Conservation (phyloP, 2,113 vertebrate genomes). For the Perca schrenkii region DNA sequence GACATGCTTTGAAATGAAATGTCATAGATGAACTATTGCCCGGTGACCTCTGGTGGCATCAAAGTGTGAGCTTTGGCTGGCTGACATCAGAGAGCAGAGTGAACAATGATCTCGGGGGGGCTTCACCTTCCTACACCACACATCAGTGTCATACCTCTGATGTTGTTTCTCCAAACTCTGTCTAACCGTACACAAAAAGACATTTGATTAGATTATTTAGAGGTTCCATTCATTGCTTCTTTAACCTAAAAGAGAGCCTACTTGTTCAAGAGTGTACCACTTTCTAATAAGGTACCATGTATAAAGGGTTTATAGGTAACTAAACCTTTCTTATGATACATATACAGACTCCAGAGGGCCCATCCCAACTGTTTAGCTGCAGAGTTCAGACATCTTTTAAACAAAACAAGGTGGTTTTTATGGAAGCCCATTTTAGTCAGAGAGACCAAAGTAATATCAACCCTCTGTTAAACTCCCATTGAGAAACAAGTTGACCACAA, state of each 20-base stretch:
- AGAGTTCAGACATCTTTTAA: neutral
- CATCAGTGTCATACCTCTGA: conserved; percentile 30
- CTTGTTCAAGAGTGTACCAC: neutral
- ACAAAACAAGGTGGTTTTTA: too few species aligned
- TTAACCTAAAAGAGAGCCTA: too few species aligned
- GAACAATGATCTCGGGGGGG: conserved; percentile 25
- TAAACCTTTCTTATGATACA: neutral
- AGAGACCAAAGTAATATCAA: neutral
- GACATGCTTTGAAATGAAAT: conserved; percentile 49
- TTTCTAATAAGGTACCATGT: neutral
- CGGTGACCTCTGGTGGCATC: conserved; percentile 51
- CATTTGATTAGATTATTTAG: neutral
- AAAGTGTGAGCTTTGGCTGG: conserved; percentile 35
- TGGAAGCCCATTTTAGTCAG: too few species aligned
- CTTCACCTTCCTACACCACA: neutral
- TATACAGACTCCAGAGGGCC: too few species aligned
- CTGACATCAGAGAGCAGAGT: conserved; percentile 36
- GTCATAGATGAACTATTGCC: conserved; percentile 34
- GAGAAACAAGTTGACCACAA: neutral
- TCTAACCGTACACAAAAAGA: neutral
- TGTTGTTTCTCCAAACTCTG: conserved; percentile 13
- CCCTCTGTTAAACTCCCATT: conserved; percentile 6
- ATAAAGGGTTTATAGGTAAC: neutral
- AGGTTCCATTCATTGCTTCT: too few species aligned
- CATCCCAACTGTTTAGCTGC: neutral